Evolutionary conservation across 2,113 vertebrate genomes (phyloP), one percentile per base, ranked within the genome.

Genomic region (Rallus limicola): DNA sequence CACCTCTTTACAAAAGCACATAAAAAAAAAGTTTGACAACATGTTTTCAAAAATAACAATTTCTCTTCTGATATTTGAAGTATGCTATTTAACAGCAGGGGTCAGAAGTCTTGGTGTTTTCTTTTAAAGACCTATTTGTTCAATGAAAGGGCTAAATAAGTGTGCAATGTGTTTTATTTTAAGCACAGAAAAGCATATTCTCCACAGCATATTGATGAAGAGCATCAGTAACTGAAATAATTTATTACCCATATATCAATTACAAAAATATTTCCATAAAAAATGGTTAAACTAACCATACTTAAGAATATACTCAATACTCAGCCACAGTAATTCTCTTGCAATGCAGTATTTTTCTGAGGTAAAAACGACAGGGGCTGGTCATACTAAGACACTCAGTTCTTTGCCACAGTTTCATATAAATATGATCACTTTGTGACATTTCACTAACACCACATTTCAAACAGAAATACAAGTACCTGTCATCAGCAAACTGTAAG

Each of bases 401-500:
- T 64, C 20, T 90, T n/a, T 88, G 25, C 10, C 33, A 50, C 6
- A 69, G 23, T 50, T 74, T 60, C 58, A 16, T 20, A 88, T 2
- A 3, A 58, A 56, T 1, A 67, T 8, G 5, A 83, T 81, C 15
- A 29, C 24, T 72, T 38, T 38, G 28, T 74, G 50, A 18, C 46
- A 29, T 23, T 82, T 44, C 46, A n/a, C 9, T 60, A 24, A 19
- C 21, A 42, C 8, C 18, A 3, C 23, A 69, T 52, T 82, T 88
- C 36, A 13, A 77, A 5, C 16, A 63, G 33, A 97, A 96, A 86
- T 46, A 86, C 10, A 94, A 82, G 40, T 98, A 99, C 99, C 99
- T 98, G 99, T 99, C 99, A 99, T 99, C 91, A 99, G 98, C 97
- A 99, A 98, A 98, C 98, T 99, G 97, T 99, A 99, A 93, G 99